Evolutionary conservation across 2,888 invertebrate species (phyloP), one percentile per base, ranked within the genome.

Genomic region (Chymomyza caudatula): DNA sequence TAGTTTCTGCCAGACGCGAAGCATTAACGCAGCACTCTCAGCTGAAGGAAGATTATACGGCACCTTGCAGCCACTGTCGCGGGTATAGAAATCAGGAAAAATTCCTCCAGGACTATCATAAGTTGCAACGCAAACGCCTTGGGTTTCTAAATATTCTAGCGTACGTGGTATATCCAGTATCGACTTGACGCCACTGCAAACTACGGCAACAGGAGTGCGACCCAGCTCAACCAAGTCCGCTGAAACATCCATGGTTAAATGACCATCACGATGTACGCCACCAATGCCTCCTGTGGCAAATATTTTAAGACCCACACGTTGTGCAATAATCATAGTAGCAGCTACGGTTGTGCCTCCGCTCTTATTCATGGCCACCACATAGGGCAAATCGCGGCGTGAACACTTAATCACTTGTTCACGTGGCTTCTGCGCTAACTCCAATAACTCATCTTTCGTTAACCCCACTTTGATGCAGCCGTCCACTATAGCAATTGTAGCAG

Each of bases 301-400:
- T 58, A 99, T 92, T 11, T 94, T 93, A 83, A 99, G 97, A 4
- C 95, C 96, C 6, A 94, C 95, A 73, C 93, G 91, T 68, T 96
- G 93, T 0, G 98, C 96, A 5, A 96, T 93, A 37, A 97, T 92
- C 91, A 98, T 94, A 0, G 99, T 99, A 0, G 96, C 98, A 0
- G 98, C 96, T 0, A 99, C 99, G 0, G 99, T 99, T 0, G 99
- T 99, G 1, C 99, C 99, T 0, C 98, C 98, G 86, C 94, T 94
- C 22, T 93, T 88, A 57, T 92, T 91, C 75, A 93, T 92, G n/a
- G 95, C 93, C 13, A 95, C 79, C 11, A 95, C 94, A 69, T 93
- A 94, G 0, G 97, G 93, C 29, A 98, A 91, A 91, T 98, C 98
- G 72, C 98, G 92, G 8, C 97, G 92, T 0, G 98, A 98, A 20